These are phyloP conservation scores for human (Homo sapiens) DNA, from an alignment of 2,113 vertebrate species.

Conservation along the genomic window GRCh38 chr3:141829001-141829500, in stretches of 20 bases:
- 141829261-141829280: background rate
- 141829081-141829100: slow-evolving; percentile 34
- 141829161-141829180: background rate
- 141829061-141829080: background rate
- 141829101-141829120: background rate
- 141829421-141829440: background rate
- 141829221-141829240: background rate
- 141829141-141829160: background rate
- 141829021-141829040: slow-evolving; percentile 49
- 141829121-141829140: background rate
- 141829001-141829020: background rate
- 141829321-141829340: background rate
- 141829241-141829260: background rate
- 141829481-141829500: background rate
- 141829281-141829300: background rate
- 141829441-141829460: background rate
- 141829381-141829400: background rate
- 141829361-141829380: background rate
- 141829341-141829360: background rate
- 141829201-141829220: background rate
- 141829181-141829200: background rate
- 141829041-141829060: background rate
- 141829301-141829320: background rate
- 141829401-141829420: background rate
- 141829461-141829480: background rate